Evolutionary conservation across 35 echinoderm and acorn worm species (phyloP).

Genomic region (Strongylocentrotus purpuratus): DNA sequence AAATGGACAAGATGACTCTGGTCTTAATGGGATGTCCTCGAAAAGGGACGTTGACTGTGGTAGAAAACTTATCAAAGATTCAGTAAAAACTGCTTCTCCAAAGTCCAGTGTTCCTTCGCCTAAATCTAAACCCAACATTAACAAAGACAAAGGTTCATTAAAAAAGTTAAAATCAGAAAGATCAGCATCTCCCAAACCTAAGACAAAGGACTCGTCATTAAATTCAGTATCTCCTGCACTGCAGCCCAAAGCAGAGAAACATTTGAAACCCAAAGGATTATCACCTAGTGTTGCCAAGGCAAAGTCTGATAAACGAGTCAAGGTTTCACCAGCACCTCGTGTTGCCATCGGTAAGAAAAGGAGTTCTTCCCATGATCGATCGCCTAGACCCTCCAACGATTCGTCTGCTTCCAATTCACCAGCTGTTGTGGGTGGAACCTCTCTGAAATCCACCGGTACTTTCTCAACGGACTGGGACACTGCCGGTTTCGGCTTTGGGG

Average conservation of each 20-base stretch:
- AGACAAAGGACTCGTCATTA: background rate
- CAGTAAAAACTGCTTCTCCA: slow-evolving; percentile 16
- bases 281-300: background rate
- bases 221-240: slow-evolving; percentile 25
- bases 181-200: background rate
- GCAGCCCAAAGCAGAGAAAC: background rate
- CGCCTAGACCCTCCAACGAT: background rate
- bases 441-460: background rate
- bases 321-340: background rate
- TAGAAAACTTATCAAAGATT: background rate
- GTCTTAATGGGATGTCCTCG: slow-evolving; percentile 28
- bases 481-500: background rate
- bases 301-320: background rate
- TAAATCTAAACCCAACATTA: background rate
- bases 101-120: background rate
- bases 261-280: background rate
- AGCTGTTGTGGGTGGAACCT: background rate
- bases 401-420: background rate
- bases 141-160: slow-evolving; percentile 35
- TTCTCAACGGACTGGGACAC: slow-evolving; percentile 23
- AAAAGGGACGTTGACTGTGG: background rate
- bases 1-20: slow-evolving; percentile 41
- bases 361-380: background rate
- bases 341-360: background rate
- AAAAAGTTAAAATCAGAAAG: background rate